A percentile compares a stretch with the other conserved stretches of the same genome.
These are phyloP conservation scores for Mormyrops attenuatus DNA, from an alignment of 2,797 vertebrate genomes.

Conservation along the genomic window DNA sequence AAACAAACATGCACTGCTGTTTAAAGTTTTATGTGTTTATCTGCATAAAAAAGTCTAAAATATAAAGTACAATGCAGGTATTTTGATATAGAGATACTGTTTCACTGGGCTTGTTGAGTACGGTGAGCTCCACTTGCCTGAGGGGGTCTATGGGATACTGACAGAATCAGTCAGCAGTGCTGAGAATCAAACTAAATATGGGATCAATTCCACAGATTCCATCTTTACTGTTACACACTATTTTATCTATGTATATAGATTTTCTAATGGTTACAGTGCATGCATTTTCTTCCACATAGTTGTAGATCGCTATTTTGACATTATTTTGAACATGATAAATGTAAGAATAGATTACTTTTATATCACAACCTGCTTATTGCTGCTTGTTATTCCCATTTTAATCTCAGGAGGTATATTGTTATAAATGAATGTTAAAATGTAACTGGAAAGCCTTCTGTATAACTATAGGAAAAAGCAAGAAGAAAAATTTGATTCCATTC, in stretches of 20 bases:
- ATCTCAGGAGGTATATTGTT: background rate
- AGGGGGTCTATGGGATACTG: background rate
- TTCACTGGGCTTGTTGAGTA: background rate
- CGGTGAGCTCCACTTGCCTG: background rate
- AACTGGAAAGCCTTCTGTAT: background rate
- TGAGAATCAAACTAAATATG: background rate
- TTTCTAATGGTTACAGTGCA: background rate
- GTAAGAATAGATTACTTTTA: background rate
- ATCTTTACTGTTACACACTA: background rate
- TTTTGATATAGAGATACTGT: background rate
- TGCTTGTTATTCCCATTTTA: background rate
- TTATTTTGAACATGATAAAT: background rate
- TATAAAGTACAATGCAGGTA: background rate
- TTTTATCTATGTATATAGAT: background rate
- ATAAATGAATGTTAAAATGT: background rate
- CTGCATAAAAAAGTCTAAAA: background rate
- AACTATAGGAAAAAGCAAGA: background rate
- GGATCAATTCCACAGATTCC: background rate
- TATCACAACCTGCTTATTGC: background rate
- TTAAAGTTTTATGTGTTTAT: background rate
- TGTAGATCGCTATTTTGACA: background rate
- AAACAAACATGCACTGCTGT: background rate
- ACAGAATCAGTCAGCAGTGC: constrained; percentile 1
- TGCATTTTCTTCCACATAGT: background rate
- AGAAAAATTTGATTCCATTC: background rate